These are phyloP conservation scores for Chouioia cunea DNA, from an alignment of 2,888 invertebrate genomes.

Conservation along the genomic window DNA sequence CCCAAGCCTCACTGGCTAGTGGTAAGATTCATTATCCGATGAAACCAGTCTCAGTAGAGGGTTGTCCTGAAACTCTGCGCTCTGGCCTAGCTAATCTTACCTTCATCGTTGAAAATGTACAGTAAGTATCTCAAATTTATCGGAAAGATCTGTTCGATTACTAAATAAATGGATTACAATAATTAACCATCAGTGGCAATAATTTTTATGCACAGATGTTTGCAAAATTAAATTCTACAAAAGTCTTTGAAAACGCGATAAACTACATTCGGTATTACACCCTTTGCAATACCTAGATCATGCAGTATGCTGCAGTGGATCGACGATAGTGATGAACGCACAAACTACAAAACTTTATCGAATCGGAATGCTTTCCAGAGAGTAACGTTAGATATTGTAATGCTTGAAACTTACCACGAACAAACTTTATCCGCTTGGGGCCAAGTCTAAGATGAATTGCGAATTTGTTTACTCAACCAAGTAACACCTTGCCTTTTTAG, in stretches of 20 bases:
- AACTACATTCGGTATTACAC: too few species aligned
- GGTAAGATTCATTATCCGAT: slow-evolving; percentile 74
- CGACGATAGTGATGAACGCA: slow-evolving; percentile 1
- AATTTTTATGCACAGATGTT: too few species aligned
- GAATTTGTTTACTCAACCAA: too few species aligned
- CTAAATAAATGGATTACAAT: neutral
- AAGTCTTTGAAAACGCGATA: too few species aligned
- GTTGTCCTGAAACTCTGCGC: slow-evolving; percentile 67
- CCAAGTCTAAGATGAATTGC: too few species aligned
- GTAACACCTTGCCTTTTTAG: too few species aligned
- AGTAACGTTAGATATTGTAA: neutral
- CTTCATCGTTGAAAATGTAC: slow-evolving; percentile 14
- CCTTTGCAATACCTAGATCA: too few species aligned
- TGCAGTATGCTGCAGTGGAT: too few species aligned
- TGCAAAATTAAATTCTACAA: too few species aligned
- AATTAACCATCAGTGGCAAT: too few species aligned
- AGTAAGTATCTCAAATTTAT: slow-evolving; percentile 26
- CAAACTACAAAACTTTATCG: slow-evolving; percentile 9
- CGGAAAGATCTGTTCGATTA: neutral
- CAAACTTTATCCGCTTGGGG: too few species aligned
- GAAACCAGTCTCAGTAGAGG: slow-evolving; percentile 75
- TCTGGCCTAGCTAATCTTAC: slow-evolving; percentile 55
- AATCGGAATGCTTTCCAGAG: neutral
- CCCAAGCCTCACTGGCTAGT: slow-evolving; percentile 76
- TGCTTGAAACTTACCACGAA: too few species aligned